Percentiles rank a stretch among this genome's conserved stretches.
Conservation (phyloP, 2,797 vertebrate species). For the Eulemur mongoz region DNA sequence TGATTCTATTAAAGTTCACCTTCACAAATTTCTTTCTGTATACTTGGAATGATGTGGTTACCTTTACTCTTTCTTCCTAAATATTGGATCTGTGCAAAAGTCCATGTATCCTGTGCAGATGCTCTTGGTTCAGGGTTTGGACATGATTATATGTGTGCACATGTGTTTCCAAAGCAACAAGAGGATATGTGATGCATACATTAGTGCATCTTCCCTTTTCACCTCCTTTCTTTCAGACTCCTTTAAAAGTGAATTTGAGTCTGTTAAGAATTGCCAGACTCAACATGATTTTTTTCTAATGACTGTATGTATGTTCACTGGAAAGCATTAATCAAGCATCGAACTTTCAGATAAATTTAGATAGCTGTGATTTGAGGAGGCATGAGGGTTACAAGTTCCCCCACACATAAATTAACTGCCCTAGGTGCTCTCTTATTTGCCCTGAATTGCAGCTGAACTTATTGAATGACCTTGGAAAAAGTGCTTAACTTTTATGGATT, state of each 20-base stretch:
- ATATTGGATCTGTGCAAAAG: not conserved
- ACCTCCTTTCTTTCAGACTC: not conserved
- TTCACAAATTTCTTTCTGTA: slow-evolving; percentile 13
- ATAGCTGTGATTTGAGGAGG: not conserved
- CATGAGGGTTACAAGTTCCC: not conserved
- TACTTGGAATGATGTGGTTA: not conserved
- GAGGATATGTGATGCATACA: not conserved
- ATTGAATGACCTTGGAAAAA: not conserved
- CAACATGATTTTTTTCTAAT: not conserved
- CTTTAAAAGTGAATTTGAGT: not conserved
- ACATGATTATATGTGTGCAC: not conserved
- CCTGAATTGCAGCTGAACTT: not conserved
- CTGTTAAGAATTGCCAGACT: not conserved
- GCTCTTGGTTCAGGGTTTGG: not conserved
- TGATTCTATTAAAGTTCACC: not conserved
- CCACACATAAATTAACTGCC: not conserved
- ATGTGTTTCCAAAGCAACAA: slow-evolving; percentile 29
- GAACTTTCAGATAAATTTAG: not conserved
- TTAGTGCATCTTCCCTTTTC: not conserved
- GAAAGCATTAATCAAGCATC: not conserved
- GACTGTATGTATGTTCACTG: not conserved
- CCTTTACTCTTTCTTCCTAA: slow-evolving; percentile 39
- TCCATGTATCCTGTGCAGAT: not conserved
- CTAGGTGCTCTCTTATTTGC: not conserved
- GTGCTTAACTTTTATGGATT: not conserved